phyloP scores from a whole-genome alignment of 2,797 vertebrate species.

The Pteropus rufus region DNA sequence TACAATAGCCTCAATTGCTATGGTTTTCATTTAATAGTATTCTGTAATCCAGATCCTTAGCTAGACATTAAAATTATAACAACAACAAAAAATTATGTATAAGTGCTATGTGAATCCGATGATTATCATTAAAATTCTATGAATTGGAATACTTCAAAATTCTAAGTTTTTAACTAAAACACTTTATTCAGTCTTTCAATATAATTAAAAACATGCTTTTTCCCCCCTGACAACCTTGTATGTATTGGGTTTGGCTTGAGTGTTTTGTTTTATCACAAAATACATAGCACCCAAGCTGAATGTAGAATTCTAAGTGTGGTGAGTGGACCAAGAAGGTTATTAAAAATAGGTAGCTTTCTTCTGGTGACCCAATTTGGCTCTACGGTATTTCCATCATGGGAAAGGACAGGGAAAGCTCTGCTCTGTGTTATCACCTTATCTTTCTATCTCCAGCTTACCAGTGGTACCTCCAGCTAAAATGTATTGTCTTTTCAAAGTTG shows the following conservation, averaged over 20 bases:
- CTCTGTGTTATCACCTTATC: accelerated
- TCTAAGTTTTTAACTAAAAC: slow-evolving; percentile 38
- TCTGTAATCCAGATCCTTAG: not conserved
- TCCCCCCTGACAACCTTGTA: not conserved
- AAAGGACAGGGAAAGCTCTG: not conserved
- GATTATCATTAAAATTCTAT: slow-evolving; percentile 11
- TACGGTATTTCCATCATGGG: not conserved
- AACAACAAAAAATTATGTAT: not conserved
- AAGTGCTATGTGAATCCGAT: not conserved
- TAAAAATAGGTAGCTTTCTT: not conserved
- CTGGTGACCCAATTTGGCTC: not conserved
- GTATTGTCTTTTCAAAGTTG: not conserved
- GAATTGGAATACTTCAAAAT: not conserved
- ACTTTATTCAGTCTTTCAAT: not conserved
- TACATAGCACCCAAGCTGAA: not conserved
- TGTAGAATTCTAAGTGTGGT: not conserved
- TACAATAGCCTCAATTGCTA: not conserved
- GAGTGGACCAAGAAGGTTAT: not conserved
- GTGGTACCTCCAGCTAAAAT: too few relatives aligned
- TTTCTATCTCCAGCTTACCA: not conserved
- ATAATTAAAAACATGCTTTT: slow-evolving; percentile 44
- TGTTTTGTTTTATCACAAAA: slow-evolving; percentile 38
- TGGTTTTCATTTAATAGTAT: not conserved
- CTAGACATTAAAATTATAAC: not conserved
- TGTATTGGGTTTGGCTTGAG: not conserved